phyloP scores from a whole-genome alignment of 2,113 vertebrate species.

The Cryptomyrus ogoouensis region DNA sequence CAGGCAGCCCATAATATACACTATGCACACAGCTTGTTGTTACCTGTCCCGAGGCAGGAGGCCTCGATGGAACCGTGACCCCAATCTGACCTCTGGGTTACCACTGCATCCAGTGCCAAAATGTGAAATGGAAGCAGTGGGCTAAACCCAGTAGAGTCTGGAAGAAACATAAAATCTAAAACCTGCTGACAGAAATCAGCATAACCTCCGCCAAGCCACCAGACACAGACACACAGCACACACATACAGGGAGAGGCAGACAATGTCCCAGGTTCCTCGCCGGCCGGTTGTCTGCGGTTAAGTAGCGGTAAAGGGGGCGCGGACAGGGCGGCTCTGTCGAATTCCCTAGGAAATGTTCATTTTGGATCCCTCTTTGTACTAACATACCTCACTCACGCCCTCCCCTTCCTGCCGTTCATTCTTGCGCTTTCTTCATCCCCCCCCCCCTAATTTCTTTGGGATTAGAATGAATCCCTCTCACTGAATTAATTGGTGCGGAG shows the following conservation, averaged over 20 bases:
- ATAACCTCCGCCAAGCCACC: background rate
- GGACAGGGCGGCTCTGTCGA: conserved; percentile 26
- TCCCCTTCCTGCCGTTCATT: conserved; percentile 30
- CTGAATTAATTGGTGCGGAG: background rate
- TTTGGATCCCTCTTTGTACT: conserved; percentile 44
- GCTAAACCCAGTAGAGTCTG: background rate
- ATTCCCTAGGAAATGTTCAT: conserved; percentile 45
- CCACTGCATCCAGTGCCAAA: background rate
- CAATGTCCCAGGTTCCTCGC: conserved; percentile 28
- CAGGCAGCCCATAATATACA: background rate
- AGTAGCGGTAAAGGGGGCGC: conserved; percentile 36
- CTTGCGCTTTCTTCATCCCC: conserved; percentile 3
- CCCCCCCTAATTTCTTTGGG: background rate
- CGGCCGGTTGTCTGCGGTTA: conserved; percentile 46
- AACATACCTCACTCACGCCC: conserved; percentile 43
- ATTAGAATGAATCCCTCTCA: conserved; percentile 1
- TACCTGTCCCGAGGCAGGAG: background rate
- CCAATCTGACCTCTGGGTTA: background rate
- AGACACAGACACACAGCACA: background rate
- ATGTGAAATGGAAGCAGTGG: background rate
- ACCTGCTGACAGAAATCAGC: background rate
- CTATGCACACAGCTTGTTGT: background rate
- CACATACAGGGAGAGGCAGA: conserved; percentile 26
- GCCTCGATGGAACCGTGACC: background rate
- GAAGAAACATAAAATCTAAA: background rate